Evolutionary conservation across 2,113 vertebrate species (phyloP).

Genomic region (Isurus oxyrinchus): DNA sequence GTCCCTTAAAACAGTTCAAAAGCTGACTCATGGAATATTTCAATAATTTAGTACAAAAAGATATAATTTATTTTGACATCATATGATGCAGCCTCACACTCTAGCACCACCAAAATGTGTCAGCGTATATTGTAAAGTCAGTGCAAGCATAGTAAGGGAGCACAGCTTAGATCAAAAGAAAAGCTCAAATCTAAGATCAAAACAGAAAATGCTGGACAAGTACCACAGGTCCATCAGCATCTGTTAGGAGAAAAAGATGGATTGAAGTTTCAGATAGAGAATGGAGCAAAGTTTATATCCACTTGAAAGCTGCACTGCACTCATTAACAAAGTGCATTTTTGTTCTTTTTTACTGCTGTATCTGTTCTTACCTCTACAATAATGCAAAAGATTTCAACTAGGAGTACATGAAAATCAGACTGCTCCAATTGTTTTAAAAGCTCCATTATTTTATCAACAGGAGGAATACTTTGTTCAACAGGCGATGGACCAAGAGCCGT

Average conservation of each 20-base stretch:
- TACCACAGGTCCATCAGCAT: background rate
- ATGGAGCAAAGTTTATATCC: background rate
- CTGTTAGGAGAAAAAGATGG: background rate
- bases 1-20: background rate
- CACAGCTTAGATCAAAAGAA: background rate
- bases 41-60: background rate
- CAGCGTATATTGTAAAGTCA: background rate
- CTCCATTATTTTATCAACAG: background rate
- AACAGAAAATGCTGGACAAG: background rate
- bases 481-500: background rate
- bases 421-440: background rate
- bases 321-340: background rate
- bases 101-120: background rate
- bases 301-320: background rate
- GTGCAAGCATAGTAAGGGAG: background rate
- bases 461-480: background rate
- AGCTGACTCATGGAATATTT: background rate
- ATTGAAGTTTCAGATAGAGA: background rate
- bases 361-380: background rate
- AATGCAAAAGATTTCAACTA: background rate
- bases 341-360: background rate
- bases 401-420: background rate
- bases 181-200: background rate
- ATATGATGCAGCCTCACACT: background rate
- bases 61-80: background rate